phyloP scores from a whole-genome alignment of 2,797 vertebrate genomes.

The Leptodactylus fallax region DNA sequence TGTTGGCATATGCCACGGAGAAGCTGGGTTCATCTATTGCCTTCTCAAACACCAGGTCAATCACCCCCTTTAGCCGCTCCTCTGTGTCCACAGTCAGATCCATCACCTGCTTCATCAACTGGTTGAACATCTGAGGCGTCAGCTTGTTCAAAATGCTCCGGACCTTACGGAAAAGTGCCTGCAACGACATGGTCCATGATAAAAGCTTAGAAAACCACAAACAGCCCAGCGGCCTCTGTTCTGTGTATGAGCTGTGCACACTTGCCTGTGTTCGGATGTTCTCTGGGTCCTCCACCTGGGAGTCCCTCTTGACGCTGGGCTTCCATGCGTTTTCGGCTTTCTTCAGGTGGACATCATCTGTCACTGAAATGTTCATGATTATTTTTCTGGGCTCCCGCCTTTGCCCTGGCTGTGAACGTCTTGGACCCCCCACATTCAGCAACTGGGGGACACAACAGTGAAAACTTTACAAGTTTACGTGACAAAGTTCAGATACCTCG shows the following conservation, averaged over 20 bases:
- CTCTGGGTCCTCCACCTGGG: conserved; percentile 79
- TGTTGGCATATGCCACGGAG: conserved; percentile 96
- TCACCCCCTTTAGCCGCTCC: conserved; percentile 95
- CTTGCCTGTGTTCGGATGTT: conserved; percentile 86
- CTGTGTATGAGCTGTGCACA: not conserved
- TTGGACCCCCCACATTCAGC: conserved; percentile 79
- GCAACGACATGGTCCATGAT: not conserved
- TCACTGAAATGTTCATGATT: conserved; percentile 90
- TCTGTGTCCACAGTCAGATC: conserved; percentile 96
- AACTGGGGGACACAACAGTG: conserved; percentile 68
- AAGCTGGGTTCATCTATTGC: conserved; percentile 96
- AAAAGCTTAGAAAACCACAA: too few species aligned
- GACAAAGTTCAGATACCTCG: not conserved
- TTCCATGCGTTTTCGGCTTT: conserved; percentile 97
- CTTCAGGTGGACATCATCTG: conserved; percentile 91
- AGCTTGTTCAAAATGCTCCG: conserved; percentile 98
- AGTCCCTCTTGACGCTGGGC: conserved; percentile 88
- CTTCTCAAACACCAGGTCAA: conserved; percentile 98
- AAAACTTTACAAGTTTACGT: not conserved
- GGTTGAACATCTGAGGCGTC: conserved; percentile 97
- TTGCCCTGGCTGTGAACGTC: conserved; percentile 80
- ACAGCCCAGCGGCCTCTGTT: too few species aligned
- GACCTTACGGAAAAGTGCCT: conserved; percentile 95
- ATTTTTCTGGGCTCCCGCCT: conserved; percentile 90
- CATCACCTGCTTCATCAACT: conserved; percentile 97